Evolutionary conservation across 2,888 invertebrate species (phyloP).

Genomic region (Acrobasis consociella): DNA sequence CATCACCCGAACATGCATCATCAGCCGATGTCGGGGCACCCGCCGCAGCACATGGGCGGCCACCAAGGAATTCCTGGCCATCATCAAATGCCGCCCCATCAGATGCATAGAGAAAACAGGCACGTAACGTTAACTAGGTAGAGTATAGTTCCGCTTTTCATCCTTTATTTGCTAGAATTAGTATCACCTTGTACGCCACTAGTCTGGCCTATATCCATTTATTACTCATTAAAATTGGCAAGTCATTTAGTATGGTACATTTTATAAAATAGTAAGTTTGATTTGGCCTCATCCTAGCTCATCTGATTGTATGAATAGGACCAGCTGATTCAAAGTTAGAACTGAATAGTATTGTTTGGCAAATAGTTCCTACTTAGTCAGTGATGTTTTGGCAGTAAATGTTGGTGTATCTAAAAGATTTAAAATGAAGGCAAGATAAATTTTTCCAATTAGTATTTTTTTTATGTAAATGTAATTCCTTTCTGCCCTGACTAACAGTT

Average conservation of each 20-base stretch:
- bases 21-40: constrained; percentile 79
- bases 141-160: constrained; percentile 64
- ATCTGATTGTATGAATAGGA: background rate
- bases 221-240: background rate
- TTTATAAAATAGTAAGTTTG: background rate
- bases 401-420: too few relatives aligned
- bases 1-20: constrained; percentile 83
- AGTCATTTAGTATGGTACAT: background rate
- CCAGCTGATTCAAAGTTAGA: constrained; percentile 1
- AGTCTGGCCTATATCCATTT: background rate
- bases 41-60: constrained; percentile 74
- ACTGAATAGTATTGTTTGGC: background rate
- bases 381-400: background rate
- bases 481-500: too few relatives aligned
- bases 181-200: background rate
- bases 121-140: constrained; percentile 80
- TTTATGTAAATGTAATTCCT: too few relatives aligned
- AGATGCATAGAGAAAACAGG: constrained; percentile 85
- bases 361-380: background rate
- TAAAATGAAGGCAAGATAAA: too few relatives aligned
- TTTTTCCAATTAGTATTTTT: too few relatives aligned
- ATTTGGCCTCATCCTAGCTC: background rate
- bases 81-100: constrained; percentile 86
- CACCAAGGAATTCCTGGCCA: constrained; percentile 78
- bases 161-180: constrained; percentile 53